phyloP scores from a whole-genome alignment of 2,113 vertebrate genomes.

The Lepus americanus region DNA sequence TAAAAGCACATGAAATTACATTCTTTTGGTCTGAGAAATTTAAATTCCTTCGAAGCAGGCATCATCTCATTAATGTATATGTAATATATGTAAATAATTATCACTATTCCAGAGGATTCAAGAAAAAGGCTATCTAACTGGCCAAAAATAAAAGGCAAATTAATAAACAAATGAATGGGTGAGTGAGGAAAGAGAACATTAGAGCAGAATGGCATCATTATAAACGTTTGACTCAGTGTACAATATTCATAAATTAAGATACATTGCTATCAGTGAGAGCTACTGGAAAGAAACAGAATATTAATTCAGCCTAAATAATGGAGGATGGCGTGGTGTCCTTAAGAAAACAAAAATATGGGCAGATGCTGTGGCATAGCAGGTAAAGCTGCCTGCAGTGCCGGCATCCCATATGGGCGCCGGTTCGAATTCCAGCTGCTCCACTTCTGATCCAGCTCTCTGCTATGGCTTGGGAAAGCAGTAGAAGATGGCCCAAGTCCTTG shows the following conservation, averaged over 20 bases:
- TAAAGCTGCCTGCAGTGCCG: no score
- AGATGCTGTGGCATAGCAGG: no score
- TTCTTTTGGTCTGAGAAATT: neutral
- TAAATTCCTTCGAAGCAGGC: neutral
- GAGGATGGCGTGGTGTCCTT: neutral
- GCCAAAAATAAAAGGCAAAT: neutral
- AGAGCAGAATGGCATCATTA: neutral
- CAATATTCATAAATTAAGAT: neutral
- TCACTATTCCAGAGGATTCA: neutral
- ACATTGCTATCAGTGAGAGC: neutral
- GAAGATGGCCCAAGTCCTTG: no score
- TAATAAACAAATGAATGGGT: neutral
- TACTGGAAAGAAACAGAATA: slow-evolving; percentile 39
- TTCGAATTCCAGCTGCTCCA: no score
- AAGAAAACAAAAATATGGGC: neutral
- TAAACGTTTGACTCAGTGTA: neutral
- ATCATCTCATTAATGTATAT: neutral
- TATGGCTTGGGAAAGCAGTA: no score
- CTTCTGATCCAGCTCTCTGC: no score
- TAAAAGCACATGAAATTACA: neutral
- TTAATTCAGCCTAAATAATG: neutral
- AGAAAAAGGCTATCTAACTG: neutral
- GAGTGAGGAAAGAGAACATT: neutral
- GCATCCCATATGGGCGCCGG: no score
- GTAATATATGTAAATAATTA: neutral